A percentile compares a stretch with the other conserved stretches of the same genome.
Evolutionary conservation across 2,113 vertebrate species (phyloP).

Genomic region (Apus apus): DNA sequence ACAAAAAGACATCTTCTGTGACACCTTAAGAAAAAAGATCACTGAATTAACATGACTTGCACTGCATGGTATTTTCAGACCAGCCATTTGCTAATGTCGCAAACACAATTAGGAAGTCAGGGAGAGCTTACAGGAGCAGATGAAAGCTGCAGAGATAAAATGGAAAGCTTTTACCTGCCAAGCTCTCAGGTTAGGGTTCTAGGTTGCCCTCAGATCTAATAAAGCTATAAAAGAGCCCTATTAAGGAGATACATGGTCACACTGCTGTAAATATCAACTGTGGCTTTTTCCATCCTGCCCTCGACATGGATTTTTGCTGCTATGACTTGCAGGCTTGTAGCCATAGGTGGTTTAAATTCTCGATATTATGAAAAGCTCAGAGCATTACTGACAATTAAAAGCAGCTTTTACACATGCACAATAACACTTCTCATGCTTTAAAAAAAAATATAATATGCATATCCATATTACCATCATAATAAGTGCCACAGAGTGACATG

Average conservation of each 20-base stretch:
- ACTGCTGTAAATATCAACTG: background rate
- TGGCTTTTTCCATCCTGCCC: background rate
- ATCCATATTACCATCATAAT: slow-evolving; percentile 78
- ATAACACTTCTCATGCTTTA: slow-evolving; percentile 65
- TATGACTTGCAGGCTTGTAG: slow-evolving; percentile 16
- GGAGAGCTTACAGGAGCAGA: background rate
- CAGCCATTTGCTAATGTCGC: slow-evolving; percentile 28
- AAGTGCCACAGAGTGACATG: slow-evolving; percentile 75
- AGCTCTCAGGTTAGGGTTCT: slow-evolving; percentile 32
- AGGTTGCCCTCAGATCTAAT: background rate
- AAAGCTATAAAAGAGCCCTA: background rate
- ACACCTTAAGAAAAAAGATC: slow-evolving; percentile 9
- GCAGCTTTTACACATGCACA: slow-evolving; percentile 64
- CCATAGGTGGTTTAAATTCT: slow-evolving; percentile 50
- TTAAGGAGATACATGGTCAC: background rate
- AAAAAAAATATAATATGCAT: slow-evolving; percentile 75
- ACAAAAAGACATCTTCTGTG: slow-evolving; percentile 41
- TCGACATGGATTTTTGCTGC: slow-evolving; percentile 6
- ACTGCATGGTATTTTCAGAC: slow-evolving; percentile 23
- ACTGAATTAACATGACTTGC: slow-evolving; percentile 29
- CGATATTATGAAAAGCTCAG: slow-evolving; percentile 49
- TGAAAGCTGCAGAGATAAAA: slow-evolving; percentile 50
- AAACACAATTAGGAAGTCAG: slow-evolving; percentile 59
- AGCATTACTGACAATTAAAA: slow-evolving; percentile 77
- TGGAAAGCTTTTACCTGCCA: slow-evolving; percentile 58